Conservation (phyloP, 2,888 invertebrate species). For the Lissocephala sabroskyi region DNA sequence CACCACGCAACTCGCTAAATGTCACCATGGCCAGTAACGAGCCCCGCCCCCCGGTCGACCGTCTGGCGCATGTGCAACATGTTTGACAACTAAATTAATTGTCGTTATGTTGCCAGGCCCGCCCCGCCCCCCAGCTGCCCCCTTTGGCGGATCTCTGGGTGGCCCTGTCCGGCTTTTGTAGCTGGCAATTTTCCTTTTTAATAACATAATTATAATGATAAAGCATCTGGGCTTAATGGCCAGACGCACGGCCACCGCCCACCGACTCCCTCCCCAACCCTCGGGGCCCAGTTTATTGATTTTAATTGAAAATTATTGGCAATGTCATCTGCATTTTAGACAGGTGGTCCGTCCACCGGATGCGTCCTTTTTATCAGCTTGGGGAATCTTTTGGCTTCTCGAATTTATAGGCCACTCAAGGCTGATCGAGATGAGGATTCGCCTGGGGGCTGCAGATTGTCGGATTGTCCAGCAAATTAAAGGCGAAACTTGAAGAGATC, state of each 20-base stretch:
- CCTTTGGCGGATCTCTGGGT: neutral
- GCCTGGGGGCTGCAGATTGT: no score
- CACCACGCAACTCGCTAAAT: neutral
- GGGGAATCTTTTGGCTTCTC: no score
- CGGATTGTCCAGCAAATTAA: no score
- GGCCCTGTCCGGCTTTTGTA: neutral
- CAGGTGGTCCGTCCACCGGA: no score
- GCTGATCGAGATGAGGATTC: no score
- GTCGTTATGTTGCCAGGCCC: conserved; percentile 1
- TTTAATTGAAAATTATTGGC: conserved; percentile 8
- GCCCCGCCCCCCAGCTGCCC: neutral
- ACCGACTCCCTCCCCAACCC: neutral
- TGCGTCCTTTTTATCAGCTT: no score
- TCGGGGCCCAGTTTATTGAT: conserved; percentile 6
- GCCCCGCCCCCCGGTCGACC: neutral
- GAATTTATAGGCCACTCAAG: no score
- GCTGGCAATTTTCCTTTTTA: conserved; percentile 13
- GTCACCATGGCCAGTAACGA: neutral
- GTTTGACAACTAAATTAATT: conserved; percentile 15
- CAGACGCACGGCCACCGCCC: no score
- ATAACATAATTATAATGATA: conserved; percentile 20
- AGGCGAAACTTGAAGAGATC: no score
- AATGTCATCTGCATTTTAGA: neutral
- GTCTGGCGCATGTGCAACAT: conserved; percentile 8
- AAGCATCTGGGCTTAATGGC: conserved; percentile 6